Evolutionary conservation across 2,113 vertebrate genomes (phyloP).

Genomic region (Sciurus niger): DNA sequence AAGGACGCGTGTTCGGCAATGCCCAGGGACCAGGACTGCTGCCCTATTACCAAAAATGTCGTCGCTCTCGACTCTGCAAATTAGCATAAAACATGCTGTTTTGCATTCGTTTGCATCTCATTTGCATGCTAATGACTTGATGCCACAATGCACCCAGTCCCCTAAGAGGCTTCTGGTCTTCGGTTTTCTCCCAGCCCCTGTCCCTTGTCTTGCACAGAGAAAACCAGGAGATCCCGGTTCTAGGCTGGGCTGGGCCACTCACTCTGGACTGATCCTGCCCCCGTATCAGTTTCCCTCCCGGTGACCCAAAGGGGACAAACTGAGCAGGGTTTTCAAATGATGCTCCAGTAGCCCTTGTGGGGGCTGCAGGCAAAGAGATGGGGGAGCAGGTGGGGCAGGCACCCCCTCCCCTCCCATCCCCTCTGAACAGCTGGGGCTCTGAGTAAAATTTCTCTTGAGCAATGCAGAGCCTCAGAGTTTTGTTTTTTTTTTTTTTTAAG

Average conservation of each 20-base stretch:
- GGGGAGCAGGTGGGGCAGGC: conserved; percentile 78
- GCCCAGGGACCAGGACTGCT: conserved; percentile 85
- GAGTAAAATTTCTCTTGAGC: conserved; percentile 84
- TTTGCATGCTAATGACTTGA: conserved; percentile 82
- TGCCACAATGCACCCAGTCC: conserved; percentile 82
- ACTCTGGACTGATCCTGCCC: background rate
- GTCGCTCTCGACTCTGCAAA: conserved; percentile 82
- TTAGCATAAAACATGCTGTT: conserved; percentile 87
- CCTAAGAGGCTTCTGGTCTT: conserved; percentile 78
- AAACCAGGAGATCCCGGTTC: conserved; percentile 61
- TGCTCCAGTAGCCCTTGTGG: conserved; percentile 61
- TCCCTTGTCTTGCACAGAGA: conserved; percentile 46
- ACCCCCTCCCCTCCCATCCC: conserved; percentile 34
- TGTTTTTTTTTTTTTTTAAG: background rate
- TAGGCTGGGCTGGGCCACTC: background rate
- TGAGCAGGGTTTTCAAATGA: conserved; percentile 69
- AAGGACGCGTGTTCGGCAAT: conserved; percentile 81
- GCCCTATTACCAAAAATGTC: conserved; percentile 86
- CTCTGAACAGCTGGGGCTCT: conserved; percentile 81
- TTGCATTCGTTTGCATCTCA: conserved; percentile 83
- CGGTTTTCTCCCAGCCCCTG: conserved; percentile 68
- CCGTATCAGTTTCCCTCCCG: conserved; percentile 61
- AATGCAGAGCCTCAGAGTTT: conserved; percentile 64
- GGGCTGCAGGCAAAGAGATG: conserved; percentile 29
- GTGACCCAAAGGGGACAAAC: conserved; percentile 34